Percentiles rank a stretch among this genome's conserved stretches.
phyloP scores from a whole-genome alignment of 1,140 invertebrate genomes.

The Whitmania pigra region DNA sequence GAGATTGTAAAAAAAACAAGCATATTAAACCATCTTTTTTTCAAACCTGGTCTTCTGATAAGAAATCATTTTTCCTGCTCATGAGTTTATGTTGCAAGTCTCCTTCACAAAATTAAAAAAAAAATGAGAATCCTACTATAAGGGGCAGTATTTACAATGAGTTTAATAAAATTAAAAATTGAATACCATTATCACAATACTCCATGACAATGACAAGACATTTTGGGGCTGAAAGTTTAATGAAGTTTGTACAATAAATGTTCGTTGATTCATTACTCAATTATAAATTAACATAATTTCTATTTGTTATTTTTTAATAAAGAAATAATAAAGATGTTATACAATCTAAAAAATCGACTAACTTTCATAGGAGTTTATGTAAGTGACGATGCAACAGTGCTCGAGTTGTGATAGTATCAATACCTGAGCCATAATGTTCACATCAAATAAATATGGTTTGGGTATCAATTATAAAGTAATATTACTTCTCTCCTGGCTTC shows the following conservation, averaged over 20 bases:
- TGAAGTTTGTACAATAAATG: too few species aligned
- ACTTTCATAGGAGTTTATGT: not conserved
- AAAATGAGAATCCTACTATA: not conserved
- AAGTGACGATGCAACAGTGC: not conserved
- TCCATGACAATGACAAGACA: slow-evolving; percentile 4
- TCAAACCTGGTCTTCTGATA: slow-evolving; percentile 41
- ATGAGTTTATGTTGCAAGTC: not conserved
- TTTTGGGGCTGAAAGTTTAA: not conserved
- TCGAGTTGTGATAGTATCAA: not conserved
- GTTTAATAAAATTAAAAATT: not conserved
- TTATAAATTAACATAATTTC: too few species aligned
- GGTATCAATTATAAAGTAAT: not conserved
- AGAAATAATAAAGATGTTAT: too few species aligned
- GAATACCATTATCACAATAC: slow-evolving; percentile 5
- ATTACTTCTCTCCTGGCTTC: not conserved
- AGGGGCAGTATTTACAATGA: not conserved
- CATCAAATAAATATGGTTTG: not conserved
- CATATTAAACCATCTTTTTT: not conserved
- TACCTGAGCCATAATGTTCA: not conserved
- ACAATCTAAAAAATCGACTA: too few species aligned
- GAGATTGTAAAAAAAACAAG: too few species aligned
- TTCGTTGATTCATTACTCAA: too few species aligned
- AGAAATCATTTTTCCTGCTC: slow-evolving; percentile 22
- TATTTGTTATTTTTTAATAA: too few species aligned
- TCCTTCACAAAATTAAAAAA: too few species aligned